Base-by-base conservation (phyloP, 2,797 vertebrate species). In the Acanthiza pusilla region DNA sequence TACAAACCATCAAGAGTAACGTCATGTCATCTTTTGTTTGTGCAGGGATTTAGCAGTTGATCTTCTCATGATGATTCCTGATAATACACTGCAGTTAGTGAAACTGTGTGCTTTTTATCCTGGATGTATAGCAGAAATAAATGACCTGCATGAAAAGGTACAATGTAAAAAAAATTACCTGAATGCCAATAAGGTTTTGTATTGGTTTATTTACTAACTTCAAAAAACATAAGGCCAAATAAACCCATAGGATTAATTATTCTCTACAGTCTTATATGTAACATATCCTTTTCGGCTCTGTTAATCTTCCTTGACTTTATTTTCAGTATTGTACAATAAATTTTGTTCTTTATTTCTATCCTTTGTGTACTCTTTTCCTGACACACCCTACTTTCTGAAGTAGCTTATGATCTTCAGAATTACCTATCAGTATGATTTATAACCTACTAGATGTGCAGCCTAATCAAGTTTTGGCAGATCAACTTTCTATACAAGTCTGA, bases 91-190 rank as follows among this genome's bases (percentile, higher is more conserved):
- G 18, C 98, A 99, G 40, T 92, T 99, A 96, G 97, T 98, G 53
- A 99, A 99, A 93, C 98, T 99, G 10, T 99, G 99, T 94, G 98
- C 99, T 36, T 99, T 99, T 96, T 99, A 98, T 97, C 98, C 99
- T 21, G 99, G 99, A 89, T 98, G 97, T 62, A 25, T 71, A 9
- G 96, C 97, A 75, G 99, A 99, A 94, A 98, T 98, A 80, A 98
- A 98, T 94, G 98, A 98, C 43, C 97, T 99, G 36, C 99, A 98
- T 57, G 95, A 98, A 87, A 98, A 98, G 98, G 99, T 99, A 98
- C 77, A 61, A 32, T 10, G 2, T 60, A 78, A 71, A 85, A 85
- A 8, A 74, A 66, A 36, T 93, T 82, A 75, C 17, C 38, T 88
- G 43, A 85, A 68, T 70, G 25, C 26, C 86, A 66, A 53, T 38